A percentile compares a stretch with the other conserved stretches of the same genome.
phyloP scores from a whole-genome alignment of 2,888 invertebrate genomes.

The Cataglyphis rosenhaueri region DNA sequence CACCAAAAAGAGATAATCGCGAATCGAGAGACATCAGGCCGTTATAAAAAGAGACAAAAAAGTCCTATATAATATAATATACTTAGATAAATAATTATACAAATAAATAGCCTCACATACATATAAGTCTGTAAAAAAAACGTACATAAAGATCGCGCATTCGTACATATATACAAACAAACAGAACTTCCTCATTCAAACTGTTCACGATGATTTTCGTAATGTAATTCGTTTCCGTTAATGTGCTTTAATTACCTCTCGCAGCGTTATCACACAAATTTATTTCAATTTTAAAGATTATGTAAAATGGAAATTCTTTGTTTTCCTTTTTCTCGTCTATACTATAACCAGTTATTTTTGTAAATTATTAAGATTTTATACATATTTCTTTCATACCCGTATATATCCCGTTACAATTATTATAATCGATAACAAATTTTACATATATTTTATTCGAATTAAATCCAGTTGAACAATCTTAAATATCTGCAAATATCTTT shows the following conservation, averaged over 20 bases:
- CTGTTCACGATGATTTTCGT: background rate
- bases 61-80: conserved; percentile 37
- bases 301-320: conserved; percentile 26
- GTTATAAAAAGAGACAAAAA: conserved; percentile 60
- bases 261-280: conserved; percentile 23
- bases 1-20: conserved; percentile 45
- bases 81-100: conserved; percentile 36
- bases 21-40: conserved; percentile 74
- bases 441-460: conserved; percentile 29
- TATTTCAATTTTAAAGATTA: conserved; percentile 4
- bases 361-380: background rate
- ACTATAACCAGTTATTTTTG: conserved; percentile 1
- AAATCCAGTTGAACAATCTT: conserved; percentile 27
- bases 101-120: conserved; percentile 23
- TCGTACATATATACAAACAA: background rate
- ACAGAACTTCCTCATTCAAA: background rate
- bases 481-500: conserved; percentile 47
- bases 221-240: conserved; percentile 42
- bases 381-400: conserved; percentile 40
- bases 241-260: conserved; percentile 2
- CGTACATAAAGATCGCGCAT: background rate
- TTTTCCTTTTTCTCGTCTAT: background rate
- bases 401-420: conserved; percentile 35
- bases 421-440: conserved; percentile 42
- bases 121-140: conserved; percentile 28